Percentiles rank a stretch among this genome's conserved stretches.
These are phyloP conservation scores for Sipha maydis DNA, from an alignment of 2,888 invertebrate genomes.

Conservation along the genomic window DNA sequence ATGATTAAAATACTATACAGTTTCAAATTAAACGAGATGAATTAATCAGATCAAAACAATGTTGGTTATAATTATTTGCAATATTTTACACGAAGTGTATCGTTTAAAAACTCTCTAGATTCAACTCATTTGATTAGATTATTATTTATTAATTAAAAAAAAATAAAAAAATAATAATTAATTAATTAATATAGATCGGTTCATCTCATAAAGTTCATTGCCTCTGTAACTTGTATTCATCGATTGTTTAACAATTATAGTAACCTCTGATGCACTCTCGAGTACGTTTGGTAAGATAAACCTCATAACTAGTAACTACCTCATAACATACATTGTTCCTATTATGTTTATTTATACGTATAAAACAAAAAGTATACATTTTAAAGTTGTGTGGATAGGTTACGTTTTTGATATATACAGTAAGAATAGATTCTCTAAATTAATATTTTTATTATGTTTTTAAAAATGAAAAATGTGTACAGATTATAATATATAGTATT, in stretches of 20 bases:
- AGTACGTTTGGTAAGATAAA: conserved; percentile 5
- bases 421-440: background rate
- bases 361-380: conserved; percentile 6
- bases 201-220: conserved; percentile 12
- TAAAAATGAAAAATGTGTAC: background rate
- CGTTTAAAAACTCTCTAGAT: background rate
- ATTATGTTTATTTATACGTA: background rate
- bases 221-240: conserved; percentile 2
- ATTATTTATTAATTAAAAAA: background rate
- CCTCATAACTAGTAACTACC: background rate
- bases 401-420: background rate
- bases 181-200: conserved; percentile 3
- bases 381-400: background rate
- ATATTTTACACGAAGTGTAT: background rate
- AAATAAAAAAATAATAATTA: background rate
- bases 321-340: background rate
- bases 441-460: background rate
- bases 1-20: too few relatives aligned
- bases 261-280: background rate
- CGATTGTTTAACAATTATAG: conserved; percentile 2
- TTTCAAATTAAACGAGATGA: too few relatives aligned
- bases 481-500: background rate
- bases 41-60: too few relatives aligned
- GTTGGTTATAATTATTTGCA: too few relatives aligned
- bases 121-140: conserved; percentile 9